These are phyloP conservation scores for Eupeodes latifasciatus DNA, from an alignment of 2,888 invertebrate genomes.

Conservation along the genomic window DNA sequence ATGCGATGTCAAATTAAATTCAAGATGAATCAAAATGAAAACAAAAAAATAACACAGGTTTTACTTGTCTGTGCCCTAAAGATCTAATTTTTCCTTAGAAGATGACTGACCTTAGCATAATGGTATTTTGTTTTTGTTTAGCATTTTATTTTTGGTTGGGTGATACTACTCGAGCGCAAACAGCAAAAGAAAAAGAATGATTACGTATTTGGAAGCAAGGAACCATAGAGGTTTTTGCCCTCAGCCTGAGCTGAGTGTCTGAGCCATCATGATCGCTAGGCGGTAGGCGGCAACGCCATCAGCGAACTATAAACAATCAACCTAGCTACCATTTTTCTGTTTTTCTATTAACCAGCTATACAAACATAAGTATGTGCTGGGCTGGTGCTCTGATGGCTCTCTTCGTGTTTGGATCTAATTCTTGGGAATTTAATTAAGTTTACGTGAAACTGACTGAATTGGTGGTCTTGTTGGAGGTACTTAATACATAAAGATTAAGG, in stretches of 20 bases:
- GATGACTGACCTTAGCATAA: constrained; percentile 69
- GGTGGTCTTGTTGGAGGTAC: constrained; percentile 32
- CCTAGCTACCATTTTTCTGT: constrained; percentile 23
- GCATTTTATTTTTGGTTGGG: constrained; percentile 1
- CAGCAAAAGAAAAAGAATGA: constrained; percentile 7
- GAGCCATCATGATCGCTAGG: no score
- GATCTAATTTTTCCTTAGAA: constrained; percentile 36
- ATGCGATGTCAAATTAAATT: constrained; percentile 29
- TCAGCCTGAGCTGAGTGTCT: not conserved
- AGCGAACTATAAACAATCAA: not conserved
- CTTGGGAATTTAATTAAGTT: constrained; percentile 70
- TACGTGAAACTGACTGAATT: constrained; percentile 51
- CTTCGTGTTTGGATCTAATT: constrained; percentile 47
- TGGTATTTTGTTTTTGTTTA: constrained; percentile 37
- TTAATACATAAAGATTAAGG: constrained; percentile 1
- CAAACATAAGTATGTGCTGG: no score
- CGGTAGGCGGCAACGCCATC: no score
- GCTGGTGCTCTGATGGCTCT: not conserved
- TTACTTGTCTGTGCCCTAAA: constrained; percentile 48
- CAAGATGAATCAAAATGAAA: constrained; percentile 21
- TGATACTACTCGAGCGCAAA: constrained; percentile 26
- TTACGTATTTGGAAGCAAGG: constrained; percentile 48
- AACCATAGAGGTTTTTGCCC: constrained; percentile 68
- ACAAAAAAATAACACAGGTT: constrained; percentile 26
- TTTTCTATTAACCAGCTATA: not conserved